Percentiles rank a stretch among this genome's conserved stretches.
phyloP scores from a whole-genome alignment of 64 coral and sea anemone genomes.

The Dendrophyllia cribrosa region DNA sequence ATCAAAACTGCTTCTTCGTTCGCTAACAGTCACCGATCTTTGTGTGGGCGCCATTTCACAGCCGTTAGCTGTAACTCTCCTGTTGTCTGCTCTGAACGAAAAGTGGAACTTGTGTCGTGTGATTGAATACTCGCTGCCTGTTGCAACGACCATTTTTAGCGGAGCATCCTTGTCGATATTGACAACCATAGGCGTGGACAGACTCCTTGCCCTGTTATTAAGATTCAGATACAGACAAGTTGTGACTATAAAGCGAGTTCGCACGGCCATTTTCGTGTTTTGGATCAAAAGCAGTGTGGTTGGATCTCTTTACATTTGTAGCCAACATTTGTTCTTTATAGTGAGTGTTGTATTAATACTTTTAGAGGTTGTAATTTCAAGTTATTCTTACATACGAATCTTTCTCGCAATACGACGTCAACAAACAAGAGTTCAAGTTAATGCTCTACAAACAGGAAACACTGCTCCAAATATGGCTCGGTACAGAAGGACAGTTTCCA shows the following conservation, averaged over 20 bases:
- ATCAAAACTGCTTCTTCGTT: slow-evolving; percentile 54
- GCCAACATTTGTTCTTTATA: neutral
- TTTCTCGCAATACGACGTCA: neutral
- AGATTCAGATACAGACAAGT: slow-evolving; percentile 26
- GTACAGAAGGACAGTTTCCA: slow-evolving; percentile 15
- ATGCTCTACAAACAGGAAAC: neutral
- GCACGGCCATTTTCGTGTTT: neutral
- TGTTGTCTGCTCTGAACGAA: neutral
- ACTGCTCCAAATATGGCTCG: neutral
- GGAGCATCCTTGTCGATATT: neutral
- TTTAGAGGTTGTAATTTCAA: neutral
- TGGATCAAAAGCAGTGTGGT: neutral
- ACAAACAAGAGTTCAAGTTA: neutral
- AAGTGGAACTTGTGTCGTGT: neutral
- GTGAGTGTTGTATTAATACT: neutral
- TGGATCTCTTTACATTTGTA: neutral
- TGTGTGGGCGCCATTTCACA: slow-evolving; percentile 63
- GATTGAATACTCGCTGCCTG: neutral
- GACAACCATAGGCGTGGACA: slow-evolving; percentile 18
- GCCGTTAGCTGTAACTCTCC: neutral
- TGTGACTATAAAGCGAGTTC: slow-evolving; percentile 19
- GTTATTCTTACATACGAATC: neutral
- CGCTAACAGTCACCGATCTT: slow-evolving; percentile 69
- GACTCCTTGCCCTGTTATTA: slow-evolving; percentile 17
- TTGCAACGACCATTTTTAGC: neutral